phyloP scores from a whole-genome alignment of 2,888 invertebrate species.

The Archips xylosteana region DNA sequence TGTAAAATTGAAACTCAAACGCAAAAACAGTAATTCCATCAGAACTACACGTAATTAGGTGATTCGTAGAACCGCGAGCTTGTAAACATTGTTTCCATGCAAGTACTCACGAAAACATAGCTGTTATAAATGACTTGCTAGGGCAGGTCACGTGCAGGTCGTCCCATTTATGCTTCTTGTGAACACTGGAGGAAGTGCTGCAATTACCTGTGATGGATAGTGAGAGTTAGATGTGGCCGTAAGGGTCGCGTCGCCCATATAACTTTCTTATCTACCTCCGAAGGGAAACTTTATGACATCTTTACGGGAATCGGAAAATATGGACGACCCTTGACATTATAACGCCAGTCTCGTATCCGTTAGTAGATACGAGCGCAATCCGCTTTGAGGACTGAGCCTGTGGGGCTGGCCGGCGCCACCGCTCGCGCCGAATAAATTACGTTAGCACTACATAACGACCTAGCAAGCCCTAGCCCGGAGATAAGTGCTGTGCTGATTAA shows the following conservation, averaged over 20 bases:
- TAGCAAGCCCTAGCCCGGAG: constrained; percentile 4
- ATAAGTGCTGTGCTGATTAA: constrained; percentile 25
- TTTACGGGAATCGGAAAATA: constrained; percentile 79
- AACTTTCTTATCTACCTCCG: constrained; percentile 78
- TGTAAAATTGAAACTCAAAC: neutral
- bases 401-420: constrained; percentile 5
- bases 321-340: constrained; percentile 72
- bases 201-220: constrained; percentile 80
- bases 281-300: constrained; percentile 79
- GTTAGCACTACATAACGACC: constrained; percentile 17
- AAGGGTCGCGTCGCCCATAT: constrained; percentile 73
- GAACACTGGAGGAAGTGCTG: constrained; percentile 76
- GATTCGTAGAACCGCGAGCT: neutral
- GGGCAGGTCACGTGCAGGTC: constrained; percentile 74
- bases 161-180: constrained; percentile 76
- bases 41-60: constrained; percentile 12
- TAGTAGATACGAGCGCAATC: constrained; percentile 38
- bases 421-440: constrained; percentile 21
- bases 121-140: constrained; percentile 71
- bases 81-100: constrained; percentile 25
- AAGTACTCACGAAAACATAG: constrained; percentile 53
- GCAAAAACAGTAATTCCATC: neutral
- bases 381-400: constrained; percentile 24
- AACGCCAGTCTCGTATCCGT: constrained; percentile 58
- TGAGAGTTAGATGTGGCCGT: constrained; percentile 72